These are phyloP conservation scores for Terrapene triunguis DNA, from an alignment of 2,113 vertebrate genomes.

Conservation along the genomic window DNA sequence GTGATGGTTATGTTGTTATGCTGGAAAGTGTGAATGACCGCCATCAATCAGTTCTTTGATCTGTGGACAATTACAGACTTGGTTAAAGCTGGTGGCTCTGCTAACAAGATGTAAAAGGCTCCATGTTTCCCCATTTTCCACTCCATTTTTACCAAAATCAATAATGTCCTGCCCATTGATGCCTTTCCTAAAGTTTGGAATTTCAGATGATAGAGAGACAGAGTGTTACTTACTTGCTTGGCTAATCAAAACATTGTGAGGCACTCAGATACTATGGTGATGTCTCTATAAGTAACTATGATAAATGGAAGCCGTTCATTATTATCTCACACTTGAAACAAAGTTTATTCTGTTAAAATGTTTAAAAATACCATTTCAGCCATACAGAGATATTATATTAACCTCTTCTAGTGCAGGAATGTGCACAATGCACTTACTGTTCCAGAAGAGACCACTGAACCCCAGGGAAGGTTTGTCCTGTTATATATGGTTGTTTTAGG, in stretches of 20 bases:
- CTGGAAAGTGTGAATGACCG: not conserved
- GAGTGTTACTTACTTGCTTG: not conserved
- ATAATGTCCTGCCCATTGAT: not conserved
- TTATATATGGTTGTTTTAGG: not conserved
- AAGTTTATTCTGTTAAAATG: not conserved
- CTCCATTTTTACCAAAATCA: not conserved
- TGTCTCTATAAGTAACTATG: not conserved
- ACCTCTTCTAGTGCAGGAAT: not conserved
- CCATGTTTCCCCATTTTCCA: not conserved
- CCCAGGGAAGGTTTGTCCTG: not conserved
- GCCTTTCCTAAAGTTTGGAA: not conserved
- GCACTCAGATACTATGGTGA: not conserved
- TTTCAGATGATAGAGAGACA: not conserved
- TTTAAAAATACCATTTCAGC: not conserved
- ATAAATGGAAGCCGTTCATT: not conserved
- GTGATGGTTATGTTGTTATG: not conserved
- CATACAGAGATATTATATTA: not conserved
- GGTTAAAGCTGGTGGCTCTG: not conserved
- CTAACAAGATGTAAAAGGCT: not conserved
- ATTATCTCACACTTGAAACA: not conserved
- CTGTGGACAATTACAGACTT: not conserved
- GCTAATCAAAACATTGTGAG: not conserved
- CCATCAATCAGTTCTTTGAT: not conserved
- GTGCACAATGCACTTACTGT: not conserved
- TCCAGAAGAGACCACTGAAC: not conserved